These are phyloP conservation scores for Syngnathoides biaculeatus DNA, from an alignment of 2,113 vertebrate genomes.

Conservation along the genomic window DNA sequence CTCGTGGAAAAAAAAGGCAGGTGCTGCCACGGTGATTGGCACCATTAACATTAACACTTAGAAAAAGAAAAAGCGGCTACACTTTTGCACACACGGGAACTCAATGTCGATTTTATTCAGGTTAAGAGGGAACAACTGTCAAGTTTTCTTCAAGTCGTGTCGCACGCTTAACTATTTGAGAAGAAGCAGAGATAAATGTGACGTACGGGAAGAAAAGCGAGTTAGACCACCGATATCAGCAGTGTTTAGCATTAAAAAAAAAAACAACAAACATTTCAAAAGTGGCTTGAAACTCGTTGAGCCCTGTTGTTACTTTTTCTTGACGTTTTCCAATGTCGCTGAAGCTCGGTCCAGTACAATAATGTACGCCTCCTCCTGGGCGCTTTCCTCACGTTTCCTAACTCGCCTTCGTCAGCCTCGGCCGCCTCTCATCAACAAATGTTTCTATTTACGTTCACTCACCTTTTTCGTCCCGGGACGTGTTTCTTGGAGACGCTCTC, in stretches of 20 bases:
- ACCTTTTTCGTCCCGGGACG: slow-evolving; percentile 72
- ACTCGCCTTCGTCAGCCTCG: slow-evolving; percentile 26
- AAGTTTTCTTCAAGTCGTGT: neutral
- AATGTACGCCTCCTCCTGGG: slow-evolving; percentile 70
- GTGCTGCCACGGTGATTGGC: neutral
- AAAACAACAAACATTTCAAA: no score
- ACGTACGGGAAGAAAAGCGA: neutral
- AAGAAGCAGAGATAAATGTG: neutral
- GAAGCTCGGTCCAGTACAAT: slow-evolving; percentile 14
- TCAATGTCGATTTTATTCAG: neutral
- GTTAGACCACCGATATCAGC: neutral
- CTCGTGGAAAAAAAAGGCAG: neutral
- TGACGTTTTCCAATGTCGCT: slow-evolving; percentile 29
- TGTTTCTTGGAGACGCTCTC: slow-evolving; percentile 64
- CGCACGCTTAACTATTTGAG: neutral
- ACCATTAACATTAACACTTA: neutral
- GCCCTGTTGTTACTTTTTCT: neutral
- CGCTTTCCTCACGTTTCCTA: slow-evolving; percentile 47
- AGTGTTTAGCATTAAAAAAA: neutral
- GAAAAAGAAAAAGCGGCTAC: neutral
- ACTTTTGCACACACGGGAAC: neutral
- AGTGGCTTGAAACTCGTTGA: neutral
- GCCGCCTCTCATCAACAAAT: slow-evolving; percentile 61
- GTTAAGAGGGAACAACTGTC: neutral
- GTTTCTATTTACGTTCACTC: slow-evolving; percentile 78